Conservation (phyloP, 1,140 invertebrate genomes). For the Geopemphigus sp. region DNA sequence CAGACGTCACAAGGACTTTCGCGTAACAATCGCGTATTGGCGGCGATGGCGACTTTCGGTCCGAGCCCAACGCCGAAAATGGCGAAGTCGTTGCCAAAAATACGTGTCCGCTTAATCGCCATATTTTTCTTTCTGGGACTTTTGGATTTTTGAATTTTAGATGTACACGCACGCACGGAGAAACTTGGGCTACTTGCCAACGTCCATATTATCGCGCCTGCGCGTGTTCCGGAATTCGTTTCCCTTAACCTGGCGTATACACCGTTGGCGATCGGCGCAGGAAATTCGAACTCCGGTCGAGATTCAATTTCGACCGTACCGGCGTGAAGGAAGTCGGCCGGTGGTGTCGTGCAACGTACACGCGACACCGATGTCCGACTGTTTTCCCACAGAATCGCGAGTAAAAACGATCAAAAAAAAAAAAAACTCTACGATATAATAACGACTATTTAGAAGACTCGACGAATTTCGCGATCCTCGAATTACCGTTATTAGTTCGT, state of each 20-base stretch:
- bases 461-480: too few relatives aligned
- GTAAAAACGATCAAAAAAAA: too few relatives aligned
- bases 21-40: too few relatives aligned
- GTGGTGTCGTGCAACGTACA: background rate
- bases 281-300: background rate
- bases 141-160: slow-evolving; percentile 14
- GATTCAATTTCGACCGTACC: slow-evolving; percentile 11
- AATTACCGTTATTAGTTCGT: too few relatives aligned
- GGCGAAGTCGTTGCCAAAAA: slow-evolving; percentile 17
- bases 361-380: background rate
- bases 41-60: background rate
- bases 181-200: slow-evolving; percentile 17
- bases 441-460: too few relatives aligned
- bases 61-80: background rate
- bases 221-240: too few relatives aligned
- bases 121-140: background rate
- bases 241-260: too few relatives aligned
- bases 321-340: background rate
- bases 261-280: background rate
- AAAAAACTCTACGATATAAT: too few relatives aligned
- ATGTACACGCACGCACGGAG: background rate
- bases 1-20: background rate
- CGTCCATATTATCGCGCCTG: too few relatives aligned
- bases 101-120: slow-evolving; percentile 6
- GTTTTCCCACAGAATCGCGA: background rate